These are phyloP conservation scores for Pheosia gnoma DNA, from an alignment of 2,888 invertebrate species.

Conservation along the genomic window DNA sequence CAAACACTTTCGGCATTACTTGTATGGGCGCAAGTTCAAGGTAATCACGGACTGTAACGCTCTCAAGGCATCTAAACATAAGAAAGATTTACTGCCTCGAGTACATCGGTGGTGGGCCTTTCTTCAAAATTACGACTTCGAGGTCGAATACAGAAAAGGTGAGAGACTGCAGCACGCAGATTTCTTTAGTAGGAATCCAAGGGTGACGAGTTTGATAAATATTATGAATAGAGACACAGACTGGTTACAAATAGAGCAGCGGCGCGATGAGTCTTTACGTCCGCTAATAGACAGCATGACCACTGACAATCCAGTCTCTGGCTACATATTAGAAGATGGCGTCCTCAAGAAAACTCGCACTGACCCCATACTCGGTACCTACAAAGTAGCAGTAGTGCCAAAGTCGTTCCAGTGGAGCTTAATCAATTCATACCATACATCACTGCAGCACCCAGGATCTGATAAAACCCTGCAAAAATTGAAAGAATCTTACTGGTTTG, in stretches of 20 bases:
- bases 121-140: constrained; percentile 39
- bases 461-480: constrained; percentile 30
- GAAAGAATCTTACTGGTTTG: constrained; percentile 12
- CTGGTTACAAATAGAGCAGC: constrained; percentile 33
- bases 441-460: constrained; percentile 30
- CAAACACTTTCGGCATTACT: constrained; percentile 43
- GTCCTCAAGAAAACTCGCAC: constrained; percentile 1
- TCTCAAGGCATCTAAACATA: constrained; percentile 41
- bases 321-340: constrained; percentile 4
- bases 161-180: constrained; percentile 36
- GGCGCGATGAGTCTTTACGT: constrained; percentile 9
- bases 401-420: too few species aligned
- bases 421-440: constrained; percentile 21
- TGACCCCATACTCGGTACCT: constrained; percentile 5
- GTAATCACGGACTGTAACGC: constrained; percentile 40
- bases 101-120: constrained; percentile 47
- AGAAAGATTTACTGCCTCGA: constrained; percentile 38
- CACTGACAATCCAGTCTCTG: constrained; percentile 1
- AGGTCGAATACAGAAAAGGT: constrained; percentile 33
- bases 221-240: constrained; percentile 25
- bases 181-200: constrained; percentile 36
- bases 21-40: too few species aligned
- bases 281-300: constrained; percentile 6
- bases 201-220: constrained; percentile 17
- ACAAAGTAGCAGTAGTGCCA: neutral